Percentiles rank a stretch among this genome's conserved stretches.
Evolutionary conservation across 2,113 vertebrate species (phyloP).

Genomic region (Isichthys henryi): DNA sequence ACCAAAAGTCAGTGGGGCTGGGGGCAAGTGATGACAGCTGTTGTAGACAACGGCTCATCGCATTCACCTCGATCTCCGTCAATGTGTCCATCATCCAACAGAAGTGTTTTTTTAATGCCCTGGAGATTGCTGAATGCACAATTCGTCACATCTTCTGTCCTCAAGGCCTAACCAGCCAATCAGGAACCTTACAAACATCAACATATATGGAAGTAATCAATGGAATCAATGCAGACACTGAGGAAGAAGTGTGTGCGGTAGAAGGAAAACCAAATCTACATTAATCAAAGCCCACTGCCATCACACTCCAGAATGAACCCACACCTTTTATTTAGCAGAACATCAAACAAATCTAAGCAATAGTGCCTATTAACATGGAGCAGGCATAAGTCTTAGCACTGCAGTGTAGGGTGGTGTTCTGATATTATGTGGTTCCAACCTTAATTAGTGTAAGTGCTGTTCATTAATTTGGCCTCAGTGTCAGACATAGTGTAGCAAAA

Average conservation of each 20-base stretch:
- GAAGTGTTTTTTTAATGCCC: background rate
- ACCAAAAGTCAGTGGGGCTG: background rate
- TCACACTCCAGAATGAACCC: background rate
- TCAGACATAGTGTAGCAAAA: background rate
- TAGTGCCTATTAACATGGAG: background rate
- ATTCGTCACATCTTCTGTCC: background rate
- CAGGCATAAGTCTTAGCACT: background rate
- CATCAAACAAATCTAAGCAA: background rate
- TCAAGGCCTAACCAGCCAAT: background rate
- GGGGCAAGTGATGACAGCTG: background rate
- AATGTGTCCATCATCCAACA: background rate
- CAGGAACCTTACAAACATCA: background rate
- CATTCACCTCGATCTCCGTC: background rate
- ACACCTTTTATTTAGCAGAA: background rate
- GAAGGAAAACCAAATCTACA: background rate
- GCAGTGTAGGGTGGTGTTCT: background rate
- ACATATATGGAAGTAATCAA: background rate
- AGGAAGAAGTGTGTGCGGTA: background rate
- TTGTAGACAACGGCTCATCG: background rate
- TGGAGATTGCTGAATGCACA: background rate
- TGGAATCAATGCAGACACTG: background rate
- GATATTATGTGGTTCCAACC: background rate
- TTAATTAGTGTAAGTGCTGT: background rate
- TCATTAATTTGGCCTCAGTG: background rate
- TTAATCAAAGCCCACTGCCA: background rate